Percentiles rank a stretch among this genome's conserved stretches.
Conservation (phyloP, 2,797 vertebrate genomes). For the Taeniopygia guttata region DNA sequence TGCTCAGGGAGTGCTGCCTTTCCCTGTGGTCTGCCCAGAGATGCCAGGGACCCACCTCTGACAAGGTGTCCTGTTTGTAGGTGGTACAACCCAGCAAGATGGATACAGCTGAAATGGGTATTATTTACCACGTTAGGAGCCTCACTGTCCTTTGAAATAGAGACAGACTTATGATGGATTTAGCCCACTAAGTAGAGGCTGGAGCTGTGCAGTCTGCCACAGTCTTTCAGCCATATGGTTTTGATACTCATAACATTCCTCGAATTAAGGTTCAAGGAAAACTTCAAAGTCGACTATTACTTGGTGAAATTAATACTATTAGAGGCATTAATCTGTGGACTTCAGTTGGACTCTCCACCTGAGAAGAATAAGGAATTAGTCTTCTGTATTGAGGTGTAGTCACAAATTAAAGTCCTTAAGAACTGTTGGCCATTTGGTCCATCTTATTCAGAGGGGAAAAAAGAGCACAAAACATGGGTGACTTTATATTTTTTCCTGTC, state of each 20-base stretch:
- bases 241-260: constrained; percentile 32
- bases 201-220: accelerated
- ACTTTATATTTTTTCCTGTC: not conserved
- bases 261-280: constrained; percentile 15
- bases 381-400: not conserved
- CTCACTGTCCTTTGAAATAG: not conserved
- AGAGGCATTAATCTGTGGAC: not conserved
- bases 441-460: not conserved
- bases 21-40: not conserved
- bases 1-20: not conserved
- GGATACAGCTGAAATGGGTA: not conserved
- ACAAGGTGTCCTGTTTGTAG: not conserved
- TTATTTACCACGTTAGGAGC: not conserved
- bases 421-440: not conserved
- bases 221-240: not conserved
- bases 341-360: not conserved
- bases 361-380: not conserved
- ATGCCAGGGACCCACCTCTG: not conserved
- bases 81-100: not conserved
- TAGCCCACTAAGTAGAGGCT: not conserved
- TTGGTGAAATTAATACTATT: constrained; percentile 11
- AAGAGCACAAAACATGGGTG: not conserved
- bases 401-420: not conserved
- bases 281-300: constrained; percentile 6
- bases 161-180: not conserved